phyloP scores from a whole-genome alignment of 1,140 invertebrate species.

The Drosophila erecta region DNA sequence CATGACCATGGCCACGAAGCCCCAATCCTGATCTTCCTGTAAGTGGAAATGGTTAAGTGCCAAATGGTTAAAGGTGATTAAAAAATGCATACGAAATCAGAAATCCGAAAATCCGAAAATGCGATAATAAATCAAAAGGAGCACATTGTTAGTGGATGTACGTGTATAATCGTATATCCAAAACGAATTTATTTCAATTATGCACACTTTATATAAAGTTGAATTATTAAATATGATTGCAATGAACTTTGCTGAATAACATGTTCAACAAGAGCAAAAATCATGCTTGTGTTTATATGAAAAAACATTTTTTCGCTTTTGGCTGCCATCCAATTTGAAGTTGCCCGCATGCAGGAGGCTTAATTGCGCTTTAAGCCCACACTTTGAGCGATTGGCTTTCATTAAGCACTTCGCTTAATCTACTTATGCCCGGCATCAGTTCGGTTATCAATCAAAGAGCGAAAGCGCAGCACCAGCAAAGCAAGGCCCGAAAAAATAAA shows the following conservation, averaged over 20 bases:
- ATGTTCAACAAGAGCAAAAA: no score
- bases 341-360: slow-evolving; percentile 23
- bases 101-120: no score
- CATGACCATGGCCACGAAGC: slow-evolving; percentile 99
- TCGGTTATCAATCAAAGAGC: slow-evolving; percentile 74
- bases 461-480: slow-evolving; percentile 52
- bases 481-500: slow-evolving; percentile 41
- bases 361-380: slow-evolving; percentile 56
- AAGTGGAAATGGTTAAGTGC: neutral
- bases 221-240: no score
- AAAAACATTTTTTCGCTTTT: neutral
- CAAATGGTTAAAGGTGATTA: neutral
- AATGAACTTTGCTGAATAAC: no score
- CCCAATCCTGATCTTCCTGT: slow-evolving; percentile 99
- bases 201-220: no score
- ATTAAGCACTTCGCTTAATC: slow-evolving; percentile 73
- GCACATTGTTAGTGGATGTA: no score
- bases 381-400: slow-evolving; percentile 76
- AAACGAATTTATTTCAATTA: no score
- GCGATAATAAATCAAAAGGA: no score
- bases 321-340: neutral
- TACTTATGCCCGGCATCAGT: slow-evolving; percentile 63
- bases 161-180: no score
- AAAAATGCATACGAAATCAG: no score
- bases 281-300: neutral